Evolutionary conservation across 2,888 invertebrate species (phyloP), one percentile per base, ranked within the genome.

Genomic region (Pachydiplax longipennis): DNA sequence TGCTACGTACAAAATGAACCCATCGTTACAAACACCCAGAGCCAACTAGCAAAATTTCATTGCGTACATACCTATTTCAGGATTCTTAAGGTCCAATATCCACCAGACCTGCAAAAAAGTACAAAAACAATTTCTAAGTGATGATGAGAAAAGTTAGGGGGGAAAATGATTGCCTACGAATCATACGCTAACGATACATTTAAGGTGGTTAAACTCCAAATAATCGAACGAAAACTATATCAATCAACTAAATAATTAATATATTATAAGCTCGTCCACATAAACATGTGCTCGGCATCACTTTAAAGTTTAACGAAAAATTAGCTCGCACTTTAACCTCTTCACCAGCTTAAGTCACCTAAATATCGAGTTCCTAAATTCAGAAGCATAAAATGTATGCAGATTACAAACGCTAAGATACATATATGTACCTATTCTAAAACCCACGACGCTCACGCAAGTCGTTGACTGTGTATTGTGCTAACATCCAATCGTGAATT

Each of bases 401-500:
- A 73, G 31, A 73, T 6, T 73, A 13, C 73, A 73, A 31, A 31
- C 25, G 31, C 25, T 25, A 31, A 25, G 31, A 73, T 73, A 10
- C 25, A 73, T 73, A 31, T 13, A 12, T 31, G 73, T 31, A 73
- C 73, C 73, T 73, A 73, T 73, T 73, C 73, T 22, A 0, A 35
- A 65, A n/a, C 61, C 58, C 37, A 58, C 87, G 35, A 37, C 87
- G 31, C 83, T 40, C 6, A 61, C 35, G 35, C 87, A n/a, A 87
- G 35, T 87, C 31, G 73, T 73, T 73, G 37, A 31, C 61, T 31
- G 87, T n/a, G 37, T 65, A 61, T 65, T 87, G 61, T 87, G 87
- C 87, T 87, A 61, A 87, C 87, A 87, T 87, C 61, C 87, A 65
- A 37, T 87, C 61, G 61, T 61, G n/a, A 87, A 61, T 58, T 61